These are phyloP conservation scores for Onychomys torridus DNA, from an alignment of 2,797 vertebrate genomes.

Conservation along the genomic window DNA sequence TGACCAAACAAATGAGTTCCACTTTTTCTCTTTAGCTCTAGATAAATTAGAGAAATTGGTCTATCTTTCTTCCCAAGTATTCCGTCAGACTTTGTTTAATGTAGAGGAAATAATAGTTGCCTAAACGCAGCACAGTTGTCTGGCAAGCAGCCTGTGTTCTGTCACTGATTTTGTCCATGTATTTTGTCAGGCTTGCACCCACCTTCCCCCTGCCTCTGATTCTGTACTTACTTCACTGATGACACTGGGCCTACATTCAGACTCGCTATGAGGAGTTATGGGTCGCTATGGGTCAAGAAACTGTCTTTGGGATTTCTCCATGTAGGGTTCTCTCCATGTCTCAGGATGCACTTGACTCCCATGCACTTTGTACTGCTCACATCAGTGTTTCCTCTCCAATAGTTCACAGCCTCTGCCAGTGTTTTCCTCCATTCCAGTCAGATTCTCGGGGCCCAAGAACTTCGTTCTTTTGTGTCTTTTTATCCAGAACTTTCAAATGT, in stretches of 20 bases:
- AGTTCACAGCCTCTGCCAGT: not conserved
- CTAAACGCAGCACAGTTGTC: not conserved
- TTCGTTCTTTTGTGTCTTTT: not conserved
- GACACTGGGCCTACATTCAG: not conserved
- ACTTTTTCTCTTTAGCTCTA: conserved; percentile 31
- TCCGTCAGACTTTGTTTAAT: conserved; percentile 46
- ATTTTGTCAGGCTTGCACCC: not conserved
- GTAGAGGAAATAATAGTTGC: not conserved
- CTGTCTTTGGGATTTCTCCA: not conserved
- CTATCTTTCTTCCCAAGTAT: not conserved
- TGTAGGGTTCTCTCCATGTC: not conserved
- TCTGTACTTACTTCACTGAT: not conserved
- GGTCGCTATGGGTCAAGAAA: not conserved
- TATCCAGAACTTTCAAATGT: not conserved
- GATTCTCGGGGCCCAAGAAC: not conserved
- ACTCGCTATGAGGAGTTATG: not conserved
- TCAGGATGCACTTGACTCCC: not conserved
- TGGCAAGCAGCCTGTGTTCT: not conserved
- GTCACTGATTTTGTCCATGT: not conserved
- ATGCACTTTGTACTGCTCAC: accelerated
- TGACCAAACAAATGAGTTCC: conserved; percentile 17
- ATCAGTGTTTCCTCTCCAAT: not conserved
- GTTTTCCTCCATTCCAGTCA: not conserved
- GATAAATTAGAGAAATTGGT: conserved; percentile 46
- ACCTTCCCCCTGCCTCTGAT: not conserved